Conservation (phyloP, 2,888 invertebrate genomes). For the Choristoneura rosaceana region DNA sequence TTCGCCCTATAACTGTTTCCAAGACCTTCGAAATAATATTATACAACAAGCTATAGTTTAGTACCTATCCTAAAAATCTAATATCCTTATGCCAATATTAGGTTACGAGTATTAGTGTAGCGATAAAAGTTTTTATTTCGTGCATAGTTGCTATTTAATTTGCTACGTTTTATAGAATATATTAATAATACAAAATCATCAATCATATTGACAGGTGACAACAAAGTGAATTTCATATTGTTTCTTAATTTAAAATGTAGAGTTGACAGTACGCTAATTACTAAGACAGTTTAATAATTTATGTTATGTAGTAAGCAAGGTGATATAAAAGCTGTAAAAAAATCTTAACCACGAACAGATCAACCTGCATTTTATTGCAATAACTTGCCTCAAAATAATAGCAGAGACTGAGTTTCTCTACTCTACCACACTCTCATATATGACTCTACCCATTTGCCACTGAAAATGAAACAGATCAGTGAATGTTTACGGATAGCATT, state of each 20-base stretch:
- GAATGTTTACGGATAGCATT: conserved; percentile 30
- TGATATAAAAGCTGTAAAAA: conserved; percentile 10
- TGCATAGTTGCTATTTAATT: background rate
- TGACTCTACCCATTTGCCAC: background rate
- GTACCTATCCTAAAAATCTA: too few relatives aligned
- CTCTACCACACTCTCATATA: too few relatives aligned
- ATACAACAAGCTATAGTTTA: too few relatives aligned
- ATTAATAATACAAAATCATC: conserved; percentile 38
- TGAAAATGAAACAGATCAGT: conserved; percentile 24
- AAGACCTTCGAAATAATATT: too few relatives aligned
- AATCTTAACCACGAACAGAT: background rate
- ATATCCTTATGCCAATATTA: too few relatives aligned
- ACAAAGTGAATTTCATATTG: conserved; percentile 36
- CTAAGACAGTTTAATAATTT: background rate
- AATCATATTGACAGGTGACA: conserved; percentile 23
- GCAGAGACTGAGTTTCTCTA: background rate
- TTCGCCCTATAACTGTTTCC: too few relatives aligned
- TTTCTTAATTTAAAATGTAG: conserved; percentile 8
- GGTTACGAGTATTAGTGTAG: too few relatives aligned
- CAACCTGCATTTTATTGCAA: background rate
- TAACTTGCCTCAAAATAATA: background rate
- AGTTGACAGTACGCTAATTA: conserved; percentile 22
- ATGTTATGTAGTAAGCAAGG: background rate
- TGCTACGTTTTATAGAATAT: background rate
- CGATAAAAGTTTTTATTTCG: background rate